phyloP scores from a whole-genome alignment of 2,888 invertebrate genomes.

The Caenorhabditis becei region DNA sequence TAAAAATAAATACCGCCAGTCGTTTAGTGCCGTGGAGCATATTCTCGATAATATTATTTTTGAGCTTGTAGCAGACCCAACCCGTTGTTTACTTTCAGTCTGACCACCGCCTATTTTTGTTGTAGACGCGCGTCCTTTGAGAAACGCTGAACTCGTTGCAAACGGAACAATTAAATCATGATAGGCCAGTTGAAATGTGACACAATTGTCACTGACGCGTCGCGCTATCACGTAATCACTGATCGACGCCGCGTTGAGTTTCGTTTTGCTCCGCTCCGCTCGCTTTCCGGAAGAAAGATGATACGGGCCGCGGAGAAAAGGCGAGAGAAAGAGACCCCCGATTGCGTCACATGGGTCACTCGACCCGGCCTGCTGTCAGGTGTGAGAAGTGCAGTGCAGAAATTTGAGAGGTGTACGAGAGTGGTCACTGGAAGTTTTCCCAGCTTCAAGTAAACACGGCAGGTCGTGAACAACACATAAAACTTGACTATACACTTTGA shows the following conservation, averaged over 20 bases:
- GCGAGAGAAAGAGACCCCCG: slow-evolving; percentile 4
- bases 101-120: slow-evolving; percentile 19
- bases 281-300: slow-evolving; percentile 21
- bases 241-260: slow-evolving; percentile 20
- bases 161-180: neutral
- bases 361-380: slow-evolving; percentile 38
- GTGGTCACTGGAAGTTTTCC: slow-evolving; percentile 49
- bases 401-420: slow-evolving; percentile 48
- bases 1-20: slow-evolving; percentile 36
- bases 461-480: slow-evolving; percentile 42
- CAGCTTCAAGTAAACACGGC: slow-evolving; percentile 18
- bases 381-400: slow-evolving; percentile 37
- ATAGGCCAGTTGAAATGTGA: slow-evolving; percentile 2
- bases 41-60: slow-evolving; percentile 34
- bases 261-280: slow-evolving; percentile 28
- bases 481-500: slow-evolving; percentile 40
- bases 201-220: slow-evolving; percentile 21
- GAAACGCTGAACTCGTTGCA: neutral
- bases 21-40: slow-evolving; percentile 15
- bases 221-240: slow-evolving; percentile 39
- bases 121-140: neutral
- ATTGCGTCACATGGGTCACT: slow-evolving; percentile 53
- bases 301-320: slow-evolving; percentile 14
- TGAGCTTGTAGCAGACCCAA: slow-evolving; percentile 1
- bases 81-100: slow-evolving; percentile 1